Percentiles rank a stretch among this genome's conserved stretches.
Evolutionary conservation across 1,140 invertebrate genomes (phyloP).

Genomic region (Drosophila virilis): DNA sequence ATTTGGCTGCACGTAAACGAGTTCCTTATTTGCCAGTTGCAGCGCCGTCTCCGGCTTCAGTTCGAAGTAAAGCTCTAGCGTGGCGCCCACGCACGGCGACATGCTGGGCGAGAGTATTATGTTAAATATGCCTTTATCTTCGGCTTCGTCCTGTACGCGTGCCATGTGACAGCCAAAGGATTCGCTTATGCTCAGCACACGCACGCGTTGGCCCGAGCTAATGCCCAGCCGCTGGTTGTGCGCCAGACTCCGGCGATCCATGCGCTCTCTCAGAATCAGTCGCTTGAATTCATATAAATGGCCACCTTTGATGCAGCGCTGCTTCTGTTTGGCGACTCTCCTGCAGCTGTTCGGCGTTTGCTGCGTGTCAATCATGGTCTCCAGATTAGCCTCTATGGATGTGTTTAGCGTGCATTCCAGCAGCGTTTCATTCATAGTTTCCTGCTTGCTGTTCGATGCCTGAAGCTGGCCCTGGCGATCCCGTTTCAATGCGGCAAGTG

Average conservation of each 20-base stretch:
- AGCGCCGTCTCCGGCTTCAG: neutral
- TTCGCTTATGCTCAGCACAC: slow-evolving; percentile 19
- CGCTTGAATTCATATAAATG: slow-evolving; percentile 30
- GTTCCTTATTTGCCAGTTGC: slow-evolving; percentile 24
- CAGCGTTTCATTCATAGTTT: neutral
- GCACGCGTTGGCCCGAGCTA: slow-evolving; percentile 1
- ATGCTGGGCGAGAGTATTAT: slow-evolving; percentile 25
- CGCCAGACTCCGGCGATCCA: slow-evolving; percentile 32
- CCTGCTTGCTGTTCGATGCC: neutral
- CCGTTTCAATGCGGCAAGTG: neutral
- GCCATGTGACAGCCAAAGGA: slow-evolving; percentile 40
- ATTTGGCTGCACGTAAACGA: slow-evolving; percentile 40
- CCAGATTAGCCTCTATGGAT: slow-evolving; percentile 19
- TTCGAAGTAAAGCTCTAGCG: slow-evolving; percentile 29
- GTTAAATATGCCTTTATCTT: slow-evolving; percentile 16
- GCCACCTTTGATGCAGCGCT: slow-evolving; percentile 31
- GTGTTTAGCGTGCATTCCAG: slow-evolving; percentile 5
- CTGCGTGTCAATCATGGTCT: slow-evolving; percentile 1
- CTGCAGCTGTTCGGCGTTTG: neutral
- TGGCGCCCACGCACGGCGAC: neutral
- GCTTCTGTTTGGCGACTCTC: neutral
- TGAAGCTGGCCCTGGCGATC: neutral
- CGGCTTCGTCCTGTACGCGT: slow-evolving; percentile 2
- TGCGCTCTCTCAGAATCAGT: slow-evolving; percentile 16
- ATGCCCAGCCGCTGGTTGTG: slow-evolving; percentile 36